Evolutionary conservation across 2,113 vertebrate species (phyloP), one percentile per base, ranked within the genome.

Genomic region (Nothoprocta perdicaria): DNA sequence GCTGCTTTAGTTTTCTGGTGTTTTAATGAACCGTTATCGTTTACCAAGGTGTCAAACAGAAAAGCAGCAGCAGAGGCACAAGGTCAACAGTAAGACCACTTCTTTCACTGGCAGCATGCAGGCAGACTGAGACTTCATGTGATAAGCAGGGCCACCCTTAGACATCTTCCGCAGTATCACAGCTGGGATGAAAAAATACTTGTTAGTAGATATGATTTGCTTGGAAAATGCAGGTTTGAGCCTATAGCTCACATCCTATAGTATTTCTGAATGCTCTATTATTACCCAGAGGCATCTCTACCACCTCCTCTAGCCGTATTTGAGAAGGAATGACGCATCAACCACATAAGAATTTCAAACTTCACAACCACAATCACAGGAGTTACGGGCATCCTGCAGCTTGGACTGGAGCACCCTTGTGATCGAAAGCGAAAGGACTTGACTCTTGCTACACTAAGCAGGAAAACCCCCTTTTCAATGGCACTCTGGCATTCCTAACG

Each of bases 271-370:
- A 66, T 40, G 33, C 16, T 29, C 2, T 27, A 87, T 76, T 46
- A 19, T 38, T 60, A n/a, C 62, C 66, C 45, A 58, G 17, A 73
- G 55, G 75, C n/a, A 89, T 40, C 73, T 35, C 60, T 62, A 69
- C 71, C 66, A 78, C 50, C 61, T 81, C 48, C 55, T 78, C 23
- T 60, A 53, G 21, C 9, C 4, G 29, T 29, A 38, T 69, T 67
- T 58, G 82, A 66, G 71, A 77, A 89, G n/a, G 50, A 89, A 77
- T 22, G 50, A 83, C 26, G 35, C 38, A 40, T 10, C 33, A 89
- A 85, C 60, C 67, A 89, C 76, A 80, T 45, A 92, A 87, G 82
- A 14, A 7, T 74, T 90, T 85, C 24, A 69, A 87, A 80, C 63
- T 93, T 91, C 82, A 62, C 22, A 73, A 84, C 52, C 84, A 66